Evolutionary conservation across 30 jellyfish, hydroid and myxozoan genomes (phyloP), one percentile per base, ranked within the genome.

Genomic region (Morbakka virulenta): DNA sequence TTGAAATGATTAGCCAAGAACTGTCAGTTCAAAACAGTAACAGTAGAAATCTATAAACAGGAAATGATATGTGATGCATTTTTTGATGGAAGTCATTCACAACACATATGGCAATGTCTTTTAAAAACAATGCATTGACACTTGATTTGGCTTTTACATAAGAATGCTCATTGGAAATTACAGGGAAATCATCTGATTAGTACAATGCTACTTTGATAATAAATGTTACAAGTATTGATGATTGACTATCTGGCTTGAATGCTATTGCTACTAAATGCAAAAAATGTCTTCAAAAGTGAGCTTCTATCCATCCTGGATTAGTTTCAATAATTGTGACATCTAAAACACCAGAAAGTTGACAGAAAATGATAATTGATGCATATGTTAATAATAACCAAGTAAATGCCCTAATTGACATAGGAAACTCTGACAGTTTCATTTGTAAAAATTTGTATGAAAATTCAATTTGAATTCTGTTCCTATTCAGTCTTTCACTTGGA

Each of bases 371-470:
- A 57, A 29, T 49, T 6, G 9, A 13, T 12, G 61, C 50, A 9
- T 41, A 4, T 3, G 13, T 72, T 4, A 72, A 41, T 2, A 21
- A 2, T 2, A 52, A 11, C 50, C 14, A 3, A 13, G 12, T 20
- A 2, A 35, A 74, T 21, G 86, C 86, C 28, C 48, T 74, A 53
- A 23, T 52, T 2, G 86, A 74, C 80, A 74, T 79, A 14, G 86
- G 80, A 2, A 74, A 80, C 52, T 30, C 27, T 62, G 69, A 76
- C 4, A 76, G 68, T 23, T 76, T 28, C 26, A 76, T 76, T 49
- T 30, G 23, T 28, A 25, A 2, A 2, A 26, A 14, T 14, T 20
- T 14, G 81, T 32, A 26, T 4, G 28, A 22, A 35, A 61, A 57
- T 47, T 76, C 2, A 13, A 53, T 25, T 47, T 76, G 3, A 62